Base-by-base conservation (phyloP, 2,888 invertebrate genomes). In the Apotomis capreana region DNA sequence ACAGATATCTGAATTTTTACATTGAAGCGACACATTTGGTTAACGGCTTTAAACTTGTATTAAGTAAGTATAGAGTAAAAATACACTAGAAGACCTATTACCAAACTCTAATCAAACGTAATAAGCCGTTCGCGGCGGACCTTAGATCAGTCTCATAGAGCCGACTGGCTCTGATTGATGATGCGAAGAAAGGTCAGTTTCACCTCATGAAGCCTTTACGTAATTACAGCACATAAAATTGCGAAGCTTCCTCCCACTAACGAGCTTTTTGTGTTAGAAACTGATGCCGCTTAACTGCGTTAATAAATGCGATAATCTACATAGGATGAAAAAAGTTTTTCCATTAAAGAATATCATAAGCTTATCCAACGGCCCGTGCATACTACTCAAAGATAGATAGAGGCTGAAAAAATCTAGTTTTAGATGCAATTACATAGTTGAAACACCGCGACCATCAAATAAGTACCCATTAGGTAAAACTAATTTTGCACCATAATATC, bases 121-220 rank as follows among this genome's bases (percentile, higher is more conserved):
- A 49, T 15, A n/a, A 36, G 26, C 36, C 46, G 62, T 67, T 51
- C 55, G 70, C 70, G 55, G 70, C 49, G 12, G 40, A 51, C 10
- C 70, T 79, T 79, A 69, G 79, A 78, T 77, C 80, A 54, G 55
- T 70, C 70, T 70, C 36, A 65, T 61, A 67, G 61, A 71, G 67
- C 49, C 37, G 70, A 58, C 67, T 58, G 60, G 60, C 61, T 77
- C 81, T 85, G 85, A 89, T 87, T 83, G 84, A 85, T 84, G 81
- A 82, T 78, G 79, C 69, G 76, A 77, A 77, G 78, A 87, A 86
- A 83, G 83, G 84, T 85, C 81, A 79, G 77, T 75, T 75, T 80
- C 71, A 74, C 68, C 68, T 67, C 70, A 71, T 52, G 73, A 70
- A 69, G 52, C 52, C 72, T 69, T 67, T 73, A 51, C 71, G 74